Evolutionary conservation across 2,888 invertebrate species (phyloP).

Genomic region (Cheiracanthium punctorium): DNA sequence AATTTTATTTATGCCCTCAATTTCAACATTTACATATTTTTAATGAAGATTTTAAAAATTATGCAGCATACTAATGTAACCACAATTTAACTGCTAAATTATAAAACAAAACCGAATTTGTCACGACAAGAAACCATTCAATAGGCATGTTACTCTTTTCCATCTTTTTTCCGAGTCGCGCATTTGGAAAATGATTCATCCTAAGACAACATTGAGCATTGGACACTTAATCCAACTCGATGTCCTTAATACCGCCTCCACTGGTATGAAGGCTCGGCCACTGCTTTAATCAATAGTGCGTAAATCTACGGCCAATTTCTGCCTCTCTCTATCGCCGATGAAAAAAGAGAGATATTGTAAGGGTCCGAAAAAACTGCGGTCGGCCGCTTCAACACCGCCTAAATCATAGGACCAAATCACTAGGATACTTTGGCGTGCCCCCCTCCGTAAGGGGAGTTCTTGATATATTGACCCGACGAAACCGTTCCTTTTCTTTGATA

Average conservation of each 20-base stretch:
- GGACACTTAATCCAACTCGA: background rate
- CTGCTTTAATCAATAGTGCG: constrained; percentile 14
- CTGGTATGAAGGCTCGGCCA: background rate
- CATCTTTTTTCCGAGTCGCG: too few relatives aligned
- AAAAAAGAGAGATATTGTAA: background rate
- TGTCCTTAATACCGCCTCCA: background rate
- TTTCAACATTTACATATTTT: too few relatives aligned
- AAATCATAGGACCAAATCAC: constrained; percentile 15
- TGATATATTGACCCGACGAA: constrained; percentile 28
- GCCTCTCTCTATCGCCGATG: background rate
- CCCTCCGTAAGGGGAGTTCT: background rate
- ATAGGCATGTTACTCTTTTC: too few relatives aligned
- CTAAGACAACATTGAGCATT: background rate
- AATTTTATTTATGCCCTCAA: too few relatives aligned
- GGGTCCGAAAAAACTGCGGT: constrained; percentile 10
- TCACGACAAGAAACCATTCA: too few relatives aligned
- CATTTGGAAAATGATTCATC: too few relatives aligned
- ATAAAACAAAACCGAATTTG: too few relatives aligned
- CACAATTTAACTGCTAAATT: too few relatives aligned
- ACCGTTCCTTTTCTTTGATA: background rate
- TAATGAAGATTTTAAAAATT: too few relatives aligned
- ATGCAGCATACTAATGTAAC: too few relatives aligned
- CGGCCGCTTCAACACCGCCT: constrained; percentile 25
- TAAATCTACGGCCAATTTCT: background rate
- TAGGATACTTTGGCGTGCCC: background rate